Percentiles rank a stretch among this genome's conserved stretches.
phyloP scores from a whole-genome alignment of 2,797 vertebrate genomes.

The Halcyon badia region DNA sequence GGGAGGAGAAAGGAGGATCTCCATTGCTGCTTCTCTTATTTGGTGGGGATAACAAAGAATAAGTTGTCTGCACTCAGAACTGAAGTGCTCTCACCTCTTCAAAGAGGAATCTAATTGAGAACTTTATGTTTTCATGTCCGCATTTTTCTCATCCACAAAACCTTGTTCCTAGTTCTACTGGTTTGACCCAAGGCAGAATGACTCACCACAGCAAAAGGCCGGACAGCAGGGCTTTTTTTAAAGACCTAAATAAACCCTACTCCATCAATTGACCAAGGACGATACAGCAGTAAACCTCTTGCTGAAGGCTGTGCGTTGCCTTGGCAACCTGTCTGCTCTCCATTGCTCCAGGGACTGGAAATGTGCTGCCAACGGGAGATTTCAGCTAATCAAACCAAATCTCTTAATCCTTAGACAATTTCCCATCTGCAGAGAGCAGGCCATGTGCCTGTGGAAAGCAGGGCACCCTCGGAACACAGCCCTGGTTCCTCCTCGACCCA shows the following conservation, averaged over 20 bases:
- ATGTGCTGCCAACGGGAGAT: conserved; percentile 59
- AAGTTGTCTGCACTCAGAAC: neutral
- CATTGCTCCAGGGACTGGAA: conserved; percentile 64
- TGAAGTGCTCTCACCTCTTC: conserved; percentile 40
- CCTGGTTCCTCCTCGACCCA: neutral
- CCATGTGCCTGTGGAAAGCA: neutral
- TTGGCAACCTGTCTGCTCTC: conserved; percentile 76
- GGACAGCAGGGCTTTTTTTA: conserved; percentile 36
- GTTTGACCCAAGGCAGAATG: conserved; percentile 49
- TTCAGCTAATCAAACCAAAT: conserved; percentile 67
- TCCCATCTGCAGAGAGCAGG: conserved; percentile 15
- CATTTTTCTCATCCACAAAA: conserved; percentile 33
- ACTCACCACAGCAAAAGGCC: conserved; percentile 67
- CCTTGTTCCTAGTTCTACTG: neutral
- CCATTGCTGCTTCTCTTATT: neutral
- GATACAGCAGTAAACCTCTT: conserved; percentile 67
- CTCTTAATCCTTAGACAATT: conserved; percentile 35
- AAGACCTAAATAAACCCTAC: conserved; percentile 71
- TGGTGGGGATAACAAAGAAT: neutral
- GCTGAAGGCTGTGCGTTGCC: conserved; percentile 71
- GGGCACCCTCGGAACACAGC: neutral
- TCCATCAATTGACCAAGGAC: conserved; percentile 76
- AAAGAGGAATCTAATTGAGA: conserved; percentile 21
- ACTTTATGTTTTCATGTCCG: neutral
- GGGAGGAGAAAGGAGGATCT: neutral